A percentile compares a stretch with the other conserved stretches of the same genome.
Evolutionary conservation across 2,113 vertebrate species (phyloP).

Genomic region (Salvelinus namaycush): DNA sequence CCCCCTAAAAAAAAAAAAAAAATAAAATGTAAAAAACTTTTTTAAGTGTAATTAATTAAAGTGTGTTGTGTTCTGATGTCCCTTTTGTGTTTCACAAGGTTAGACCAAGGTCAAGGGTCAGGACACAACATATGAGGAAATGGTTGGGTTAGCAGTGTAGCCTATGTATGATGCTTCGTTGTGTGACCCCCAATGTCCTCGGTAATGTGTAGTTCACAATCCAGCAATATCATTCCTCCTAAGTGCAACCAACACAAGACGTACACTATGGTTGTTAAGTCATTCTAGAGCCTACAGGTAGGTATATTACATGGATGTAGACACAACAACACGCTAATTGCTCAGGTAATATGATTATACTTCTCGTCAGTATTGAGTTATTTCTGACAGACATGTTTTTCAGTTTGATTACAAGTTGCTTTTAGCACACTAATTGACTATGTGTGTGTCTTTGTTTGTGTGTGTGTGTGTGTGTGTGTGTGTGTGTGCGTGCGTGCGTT

Average conservation of each 20-base stretch:
- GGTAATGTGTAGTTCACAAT: slow-evolving; percentile 16
- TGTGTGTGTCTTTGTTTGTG: background rate
- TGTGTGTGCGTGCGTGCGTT: background rate
- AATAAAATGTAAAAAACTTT: no score
- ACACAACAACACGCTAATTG: slow-evolving; percentile 73
- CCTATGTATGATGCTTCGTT: no score
- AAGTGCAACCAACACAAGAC: slow-evolving; percentile 25
- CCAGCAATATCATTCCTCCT: slow-evolving; percentile 31
- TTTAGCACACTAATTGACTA: slow-evolving; percentile 59
- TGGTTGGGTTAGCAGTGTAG: no score
- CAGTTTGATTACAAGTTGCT: slow-evolving; percentile 66
- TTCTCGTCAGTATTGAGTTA: slow-evolving; percentile 66
- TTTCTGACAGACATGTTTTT: slow-evolving; percentile 67
- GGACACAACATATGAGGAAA: background rate
- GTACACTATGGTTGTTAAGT: slow-evolving; percentile 73
- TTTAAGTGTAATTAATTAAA: no score
- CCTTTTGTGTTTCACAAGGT: background rate
- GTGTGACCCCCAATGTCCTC: slow-evolving; percentile 30
- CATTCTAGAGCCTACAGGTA: slow-evolving; percentile 74
- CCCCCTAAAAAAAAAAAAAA: no score
- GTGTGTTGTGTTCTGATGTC: no score
- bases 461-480: background rate
- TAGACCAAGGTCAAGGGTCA: background rate
- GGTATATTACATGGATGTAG: slow-evolving; percentile 49
- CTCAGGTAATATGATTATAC: slow-evolving; percentile 72